A percentile compares a stretch with the other conserved stretches of the same genome.
phyloP scores from a whole-genome alignment of 2,113 vertebrate species.

The Etheostoma spectabile region DNA sequence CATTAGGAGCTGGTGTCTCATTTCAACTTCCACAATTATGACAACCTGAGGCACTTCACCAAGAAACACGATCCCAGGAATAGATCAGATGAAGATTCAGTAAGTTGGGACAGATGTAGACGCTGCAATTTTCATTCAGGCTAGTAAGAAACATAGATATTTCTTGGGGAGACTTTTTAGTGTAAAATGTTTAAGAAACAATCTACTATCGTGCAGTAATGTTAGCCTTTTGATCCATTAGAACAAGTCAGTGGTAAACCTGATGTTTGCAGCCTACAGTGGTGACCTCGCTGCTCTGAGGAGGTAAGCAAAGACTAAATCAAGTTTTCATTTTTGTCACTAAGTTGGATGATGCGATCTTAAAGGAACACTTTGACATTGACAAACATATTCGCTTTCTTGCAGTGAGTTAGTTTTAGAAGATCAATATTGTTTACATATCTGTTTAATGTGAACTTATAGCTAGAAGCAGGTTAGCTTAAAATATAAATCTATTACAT shows the following conservation, averaged over 20 bases:
- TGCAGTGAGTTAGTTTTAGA: neutral
- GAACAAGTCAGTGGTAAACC: slow-evolving; percentile 91
- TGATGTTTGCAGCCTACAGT: slow-evolving; percentile 91
- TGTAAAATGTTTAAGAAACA: neutral
- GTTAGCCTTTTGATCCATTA: slow-evolving; percentile 57
- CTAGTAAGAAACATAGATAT: neutral
- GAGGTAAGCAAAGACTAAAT: slow-evolving; percentile 79
- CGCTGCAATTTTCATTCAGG: neutral
- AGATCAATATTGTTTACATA: neutral
- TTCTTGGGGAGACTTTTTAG: neutral
- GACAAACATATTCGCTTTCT: neutral
- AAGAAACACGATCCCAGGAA: slow-evolving; percentile 91
- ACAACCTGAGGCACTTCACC: slow-evolving; percentile 91
- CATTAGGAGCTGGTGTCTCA: slow-evolving; percentile 89
- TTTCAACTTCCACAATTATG: slow-evolving; percentile 95
- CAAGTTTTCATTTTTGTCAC: neutral
- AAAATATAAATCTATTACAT: neutral
- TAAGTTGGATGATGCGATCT: neutral
- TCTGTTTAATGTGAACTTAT: neutral
- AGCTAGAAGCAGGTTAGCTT: neutral
- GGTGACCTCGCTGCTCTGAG: slow-evolving; percentile 89
- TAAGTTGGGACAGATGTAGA: slow-evolving; percentile 69
- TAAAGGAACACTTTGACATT: neutral
- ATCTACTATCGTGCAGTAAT: neutral
- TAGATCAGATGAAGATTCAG: slow-evolving; percentile 87